These are phyloP conservation scores for Harpalus rufipes DNA, from an alignment of 2,888 invertebrate genomes.

Conservation along the genomic window DNA sequence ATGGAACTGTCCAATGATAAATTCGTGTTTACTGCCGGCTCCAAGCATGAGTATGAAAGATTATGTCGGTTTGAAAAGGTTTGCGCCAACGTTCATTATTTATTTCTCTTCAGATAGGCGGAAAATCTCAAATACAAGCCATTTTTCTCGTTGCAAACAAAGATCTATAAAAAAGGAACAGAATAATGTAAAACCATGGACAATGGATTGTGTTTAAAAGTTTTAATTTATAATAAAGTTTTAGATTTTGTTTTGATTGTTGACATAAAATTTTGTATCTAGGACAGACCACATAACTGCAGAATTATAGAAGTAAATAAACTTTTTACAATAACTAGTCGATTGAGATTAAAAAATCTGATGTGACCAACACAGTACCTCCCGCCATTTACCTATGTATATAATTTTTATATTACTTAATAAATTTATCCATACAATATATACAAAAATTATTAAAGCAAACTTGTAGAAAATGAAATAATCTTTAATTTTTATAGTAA, in stretches of 20 bases:
- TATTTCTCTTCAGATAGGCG: background rate
- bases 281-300: slow-evolving; percentile 2
- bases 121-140: slow-evolving; percentile 1
- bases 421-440: too few species aligned
- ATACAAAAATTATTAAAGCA: too few species aligned
- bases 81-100: slow-evolving; percentile 6
- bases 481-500: too few species aligned
- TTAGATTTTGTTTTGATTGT: slow-evolving; percentile 14
- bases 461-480: too few species aligned
- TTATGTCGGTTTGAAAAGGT: slow-evolving; percentile 15
- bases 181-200: too few species aligned
- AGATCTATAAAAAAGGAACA: background rate
- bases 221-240: slow-evolving; percentile 3
- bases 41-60: slow-evolving; percentile 53
- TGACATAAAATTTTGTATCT: slow-evolving; percentile 19
- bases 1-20: slow-evolving; percentile 63
- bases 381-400: too few species aligned
- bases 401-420: too few species aligned
- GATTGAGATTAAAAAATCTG: too few species aligned
- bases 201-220: background rate
- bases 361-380: too few species aligned
- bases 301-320: slow-evolving; percentile 26
- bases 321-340: background rate
- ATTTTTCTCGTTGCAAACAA: slow-evolving; percentile 5
- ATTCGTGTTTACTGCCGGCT: slow-evolving; percentile 61